These are phyloP conservation scores for Apotomis turbidana DNA, from an alignment of 2,888 invertebrate species.

Conservation along the genomic window DNA sequence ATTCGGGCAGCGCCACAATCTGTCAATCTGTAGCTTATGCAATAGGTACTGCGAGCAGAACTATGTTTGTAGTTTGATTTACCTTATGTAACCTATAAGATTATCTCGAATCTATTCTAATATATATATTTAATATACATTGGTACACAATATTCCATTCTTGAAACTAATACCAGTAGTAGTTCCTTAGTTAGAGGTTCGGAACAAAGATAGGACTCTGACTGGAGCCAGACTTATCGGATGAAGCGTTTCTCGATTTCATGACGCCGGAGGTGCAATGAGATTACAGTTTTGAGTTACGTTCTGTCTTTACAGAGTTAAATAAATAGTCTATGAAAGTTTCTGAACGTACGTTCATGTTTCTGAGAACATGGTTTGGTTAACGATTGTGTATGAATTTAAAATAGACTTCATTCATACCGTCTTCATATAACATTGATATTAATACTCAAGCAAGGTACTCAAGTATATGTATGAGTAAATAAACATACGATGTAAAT, in stretches of 20 bases:
- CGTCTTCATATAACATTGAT: too few species aligned
- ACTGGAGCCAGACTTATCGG: slow-evolving; percentile 69
- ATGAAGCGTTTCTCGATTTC: slow-evolving; percentile 59
- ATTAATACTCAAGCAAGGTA: background rate
- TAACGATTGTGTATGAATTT: too few species aligned
- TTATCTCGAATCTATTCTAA: too few species aligned
- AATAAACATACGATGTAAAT: background rate
- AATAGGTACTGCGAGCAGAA: too few species aligned
- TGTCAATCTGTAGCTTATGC: too few species aligned
- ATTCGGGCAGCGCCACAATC: too few species aligned
- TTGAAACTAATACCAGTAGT: slow-evolving; percentile 17
- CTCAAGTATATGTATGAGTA: background rate
- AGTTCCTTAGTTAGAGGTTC: slow-evolving; percentile 47
- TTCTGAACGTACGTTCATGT: background rate
- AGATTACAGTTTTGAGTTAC: slow-evolving; percentile 46
- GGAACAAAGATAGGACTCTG: slow-evolving; percentile 63
- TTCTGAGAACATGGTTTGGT: too few species aligned
- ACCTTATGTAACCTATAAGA: too few species aligned
- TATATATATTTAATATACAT: too few species aligned
- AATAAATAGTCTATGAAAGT: slow-evolving; percentile 15
- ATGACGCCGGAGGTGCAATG: slow-evolving; percentile 47
- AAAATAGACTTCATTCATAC: too few species aligned
- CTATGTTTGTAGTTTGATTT: too few species aligned
- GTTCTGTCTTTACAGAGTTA: slow-evolving; percentile 28
- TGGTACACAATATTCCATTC: too few species aligned